A percentile compares a stretch with the other conserved stretches of the same genome.
These are phyloP conservation scores for Megalops cyprinoides DNA, from an alignment of 2,797 vertebrate species.

Conservation along the genomic window DNA sequence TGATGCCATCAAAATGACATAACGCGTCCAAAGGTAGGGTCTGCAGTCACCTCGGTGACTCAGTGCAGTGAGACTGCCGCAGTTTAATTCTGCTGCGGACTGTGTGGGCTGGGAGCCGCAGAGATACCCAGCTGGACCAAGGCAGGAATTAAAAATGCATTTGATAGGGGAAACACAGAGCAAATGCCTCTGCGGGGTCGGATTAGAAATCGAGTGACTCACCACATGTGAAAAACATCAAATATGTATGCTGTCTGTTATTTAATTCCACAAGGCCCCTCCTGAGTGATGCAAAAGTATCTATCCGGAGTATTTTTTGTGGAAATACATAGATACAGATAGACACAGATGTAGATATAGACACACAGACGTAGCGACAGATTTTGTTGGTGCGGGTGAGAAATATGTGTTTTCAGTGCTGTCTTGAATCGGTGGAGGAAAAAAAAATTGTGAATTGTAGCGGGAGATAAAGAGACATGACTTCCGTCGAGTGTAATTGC, in stretches of 20 bases:
- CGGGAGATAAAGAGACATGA: conserved; percentile 34
- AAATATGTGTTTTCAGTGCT: too few relatives aligned
- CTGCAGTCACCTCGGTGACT: background rate
- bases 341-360: too few relatives aligned
- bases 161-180: conserved; percentile 7
- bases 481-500: conserved; percentile 60
- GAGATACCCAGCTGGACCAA: background rate
- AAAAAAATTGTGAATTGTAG: conserved; percentile 16
- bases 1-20: background rate
- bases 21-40: background rate
- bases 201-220: conserved; percentile 53
- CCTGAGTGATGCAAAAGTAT: conserved; percentile 27
- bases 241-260: conserved; percentile 66
- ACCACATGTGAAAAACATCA: conserved; percentile 64
- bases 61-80: background rate
- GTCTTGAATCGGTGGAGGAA: conserved; percentile 13
- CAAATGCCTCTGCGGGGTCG: conserved; percentile 53
- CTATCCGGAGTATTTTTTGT: conserved; percentile 19
- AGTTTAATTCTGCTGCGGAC: background rate
- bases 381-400: background rate
- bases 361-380: too few relatives aligned
- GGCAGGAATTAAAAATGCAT: conserved; percentile 18
- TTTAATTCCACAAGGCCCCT: conserved; percentile 35
- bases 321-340: too few relatives aligned
- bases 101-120: background rate